phyloP scores from a whole-genome alignment of 2,797 vertebrate genomes.

The Channa striata region DNA sequence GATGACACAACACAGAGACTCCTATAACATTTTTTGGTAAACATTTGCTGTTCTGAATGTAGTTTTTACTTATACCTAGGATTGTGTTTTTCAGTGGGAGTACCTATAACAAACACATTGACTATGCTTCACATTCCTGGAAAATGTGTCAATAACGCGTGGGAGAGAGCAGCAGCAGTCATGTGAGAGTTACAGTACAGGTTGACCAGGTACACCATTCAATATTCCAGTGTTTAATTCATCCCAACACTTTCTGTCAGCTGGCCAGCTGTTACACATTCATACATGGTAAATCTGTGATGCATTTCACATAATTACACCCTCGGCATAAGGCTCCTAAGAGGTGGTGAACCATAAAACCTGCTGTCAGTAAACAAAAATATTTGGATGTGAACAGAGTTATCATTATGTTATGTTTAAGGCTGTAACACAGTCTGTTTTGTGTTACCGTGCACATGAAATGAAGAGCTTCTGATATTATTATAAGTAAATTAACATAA shows the following conservation, averaged over 20 bases:
- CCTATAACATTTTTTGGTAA: neutral
- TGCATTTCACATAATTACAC: slow-evolving; percentile 19
- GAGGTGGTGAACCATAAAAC: slow-evolving; percentile 16
- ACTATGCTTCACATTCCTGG: slow-evolving; percentile 20
- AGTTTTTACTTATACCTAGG: neutral
- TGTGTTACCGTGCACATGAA: slow-evolving; percentile 36
- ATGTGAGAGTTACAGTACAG: slow-evolving; percentile 12
- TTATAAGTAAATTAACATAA: too few relatives aligned
- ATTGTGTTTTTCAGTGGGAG: neutral
- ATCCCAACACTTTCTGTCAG: slow-evolving; percentile 18
- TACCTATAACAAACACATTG: slow-evolving; percentile 24
- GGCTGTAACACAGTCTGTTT: slow-evolving; percentile 33
- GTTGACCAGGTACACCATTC: slow-evolving; percentile 4
- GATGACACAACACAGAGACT: slow-evolving; percentile 32
- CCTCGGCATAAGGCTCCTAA: neutral
- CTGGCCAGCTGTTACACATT: slow-evolving; percentile 31
- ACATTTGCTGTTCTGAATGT: slow-evolving; percentile 3
- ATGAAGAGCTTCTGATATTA: too few relatives aligned
- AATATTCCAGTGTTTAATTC: slow-evolving; percentile 8
- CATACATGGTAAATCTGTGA: slow-evolving; percentile 31
- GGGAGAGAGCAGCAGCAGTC: slow-evolving; percentile 19
- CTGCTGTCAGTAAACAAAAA: slow-evolving; percentile 25
- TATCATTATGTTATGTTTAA: slow-evolving; percentile 7
- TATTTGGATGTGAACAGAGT: slow-evolving; percentile 3
- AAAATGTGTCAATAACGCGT: slow-evolving; percentile 34